A percentile compares a stretch with the other conserved stretches of the same genome.
Conservation (phyloP, 2,113 vertebrate species). For the Talpa occidentalis region DNA sequence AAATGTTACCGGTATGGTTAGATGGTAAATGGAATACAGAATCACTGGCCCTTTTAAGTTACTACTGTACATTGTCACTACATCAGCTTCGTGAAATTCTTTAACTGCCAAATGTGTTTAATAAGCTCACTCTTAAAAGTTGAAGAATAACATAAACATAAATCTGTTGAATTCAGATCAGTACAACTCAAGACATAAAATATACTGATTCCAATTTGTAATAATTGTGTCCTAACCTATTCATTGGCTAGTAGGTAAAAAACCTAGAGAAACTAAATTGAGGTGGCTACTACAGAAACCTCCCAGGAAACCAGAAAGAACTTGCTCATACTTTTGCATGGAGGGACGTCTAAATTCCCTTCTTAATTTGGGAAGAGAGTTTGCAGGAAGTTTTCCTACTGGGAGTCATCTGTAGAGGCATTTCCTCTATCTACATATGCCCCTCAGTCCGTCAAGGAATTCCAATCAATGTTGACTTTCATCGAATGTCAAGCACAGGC, state of each 20-base stretch:
- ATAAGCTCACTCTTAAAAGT: neutral
- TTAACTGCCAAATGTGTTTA: neutral
- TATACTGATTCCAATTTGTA: neutral
- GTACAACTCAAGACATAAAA: neutral
- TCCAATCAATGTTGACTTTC: neutral
- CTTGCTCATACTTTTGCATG: neutral
- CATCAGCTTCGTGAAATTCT: neutral
- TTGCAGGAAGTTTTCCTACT: neutral
- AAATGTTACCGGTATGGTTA: neutral
- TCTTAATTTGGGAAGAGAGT: neutral
- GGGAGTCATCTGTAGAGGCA: neutral
- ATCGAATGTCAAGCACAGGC: neutral
- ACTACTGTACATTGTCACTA: neutral
- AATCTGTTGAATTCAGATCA: neutral
- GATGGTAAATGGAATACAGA: neutral
- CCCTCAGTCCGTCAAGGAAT: neutral
- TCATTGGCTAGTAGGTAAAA: neutral
- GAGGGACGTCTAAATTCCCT: neutral
- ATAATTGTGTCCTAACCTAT: too few species aligned
- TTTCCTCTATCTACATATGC: neutral
- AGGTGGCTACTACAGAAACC: neutral
- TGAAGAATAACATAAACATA: neutral
- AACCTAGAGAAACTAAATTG: neutral
- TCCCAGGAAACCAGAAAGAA: neutral
- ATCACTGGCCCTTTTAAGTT: neutral